Evolutionary conservation across 2,888 invertebrate genomes (phyloP), one percentile per base, ranked within the genome.

Genomic region (Sinodicranocentrus sp.): DNA sequence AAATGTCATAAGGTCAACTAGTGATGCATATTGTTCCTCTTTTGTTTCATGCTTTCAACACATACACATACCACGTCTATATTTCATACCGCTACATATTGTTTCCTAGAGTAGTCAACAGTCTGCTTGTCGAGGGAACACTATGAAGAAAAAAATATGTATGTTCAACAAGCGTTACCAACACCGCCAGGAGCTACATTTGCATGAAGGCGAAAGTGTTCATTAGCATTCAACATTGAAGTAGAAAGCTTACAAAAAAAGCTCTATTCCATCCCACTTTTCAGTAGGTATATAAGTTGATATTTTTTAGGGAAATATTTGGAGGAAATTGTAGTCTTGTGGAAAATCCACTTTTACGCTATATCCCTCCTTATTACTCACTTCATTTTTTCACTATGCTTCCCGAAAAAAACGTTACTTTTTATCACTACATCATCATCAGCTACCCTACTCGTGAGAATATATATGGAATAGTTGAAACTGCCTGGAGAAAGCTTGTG

Each of bases 1-100:
- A 82, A 82, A 82, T 82, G 82, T 82, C 82, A 82, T 82, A 82
- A 71, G 82, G 82, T 82, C 82, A 82, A 75, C 70, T 82, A 21
- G 5, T 39, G 13, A 33, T 39, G 43, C 65, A 65, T 43, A 65
- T 65, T 65, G 65, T 65, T 65, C 25, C 8, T n/a, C n/a, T 25
- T 25, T 43, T 63, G 17, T 19, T 59, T 48, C 54, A 61, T 28
- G 19, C 43, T 43, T 33, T 23, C 28, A 26, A 19, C 57, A 57
- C 57, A 19, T 19, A 52, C 1, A 3, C 10, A 33, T 33, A 71
- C 33, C 5, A 10, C 33, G 33, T 3, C 5, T 33, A 33, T 33
- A 33, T 3, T 3, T 43, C 26, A 70, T 52, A 70, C 52, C 23
- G 43, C 21, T 48, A 57, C 23, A 57, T 75, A 75, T 48, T 75